These are phyloP conservation scores for Ornithoptera alexandrae DNA, from an alignment of 2,888 invertebrate species.

Conservation along the genomic window DNA sequence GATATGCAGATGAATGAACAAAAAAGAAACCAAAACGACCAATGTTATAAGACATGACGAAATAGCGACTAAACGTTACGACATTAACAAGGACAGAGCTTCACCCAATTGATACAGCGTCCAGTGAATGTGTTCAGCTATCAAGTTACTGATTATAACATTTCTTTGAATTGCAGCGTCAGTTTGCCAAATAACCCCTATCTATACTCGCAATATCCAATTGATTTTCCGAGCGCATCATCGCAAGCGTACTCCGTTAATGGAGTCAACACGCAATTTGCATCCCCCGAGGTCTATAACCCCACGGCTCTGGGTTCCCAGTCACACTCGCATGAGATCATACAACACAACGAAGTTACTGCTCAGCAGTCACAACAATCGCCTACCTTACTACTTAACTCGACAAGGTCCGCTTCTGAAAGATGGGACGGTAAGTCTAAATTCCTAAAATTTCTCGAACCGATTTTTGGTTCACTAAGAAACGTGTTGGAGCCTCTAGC, in stretches of 20 bases:
- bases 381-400: slow-evolving; percentile 64
- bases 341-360: slow-evolving; percentile 69
- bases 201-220: slow-evolving; percentile 77
- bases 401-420: slow-evolving; percentile 66
- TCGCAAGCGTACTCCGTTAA: slow-evolving; percentile 77
- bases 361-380: slow-evolving; percentile 78
- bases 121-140: slow-evolving; percentile 24
- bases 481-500: slow-evolving; percentile 67
- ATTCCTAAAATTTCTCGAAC: slow-evolving; percentile 71
- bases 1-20: not conserved
- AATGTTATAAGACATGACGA: not conserved
- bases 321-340: slow-evolving; percentile 64
- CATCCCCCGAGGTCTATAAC: slow-evolving; percentile 72
- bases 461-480: slow-evolving; percentile 62
- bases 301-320: slow-evolving; percentile 66
- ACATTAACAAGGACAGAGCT: not conserved
- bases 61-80: slow-evolving; percentile 4
- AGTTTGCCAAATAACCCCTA: slow-evolving; percentile 77
- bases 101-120: slow-evolving; percentile 15
- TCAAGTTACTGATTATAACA: slow-evolving; percentile 39
- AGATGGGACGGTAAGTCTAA: slow-evolving; percentile 78
- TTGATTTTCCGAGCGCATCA: slow-evolving; percentile 77
- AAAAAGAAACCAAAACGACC: not conserved
- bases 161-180: slow-evolving; percentile 73
- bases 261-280: slow-evolving; percentile 74